Evolutionary conservation across 2,797 vertebrate genomes (phyloP), one percentile per base, ranked within the genome.

Genomic region (Sebastes oblongus): DNA sequence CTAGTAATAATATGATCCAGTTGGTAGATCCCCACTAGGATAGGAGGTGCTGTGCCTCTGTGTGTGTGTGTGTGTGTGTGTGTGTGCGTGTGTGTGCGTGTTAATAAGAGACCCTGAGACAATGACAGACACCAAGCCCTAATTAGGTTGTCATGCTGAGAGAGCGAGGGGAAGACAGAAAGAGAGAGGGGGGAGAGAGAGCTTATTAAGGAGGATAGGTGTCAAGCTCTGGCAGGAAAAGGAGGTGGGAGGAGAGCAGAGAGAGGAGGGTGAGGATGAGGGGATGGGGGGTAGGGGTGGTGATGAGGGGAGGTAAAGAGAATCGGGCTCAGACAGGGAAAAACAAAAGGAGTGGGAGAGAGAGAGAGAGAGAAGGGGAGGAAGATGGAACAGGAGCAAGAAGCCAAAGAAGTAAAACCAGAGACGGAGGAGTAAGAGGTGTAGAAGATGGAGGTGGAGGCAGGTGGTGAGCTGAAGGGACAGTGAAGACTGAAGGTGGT

Each of bases 101-200:
- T 84, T 93, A 95, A 94, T 93, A 93, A 91, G 90, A 86, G 86
- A 82, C 85, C 81, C 90, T 60, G 89, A 89, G 91, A 94, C 92
- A 94, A 92, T 94, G 93, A 94, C 93, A 94, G 94, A 92, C 90
- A 94, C 91, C 89, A 83, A 90, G 84, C 82, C 78, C 92, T 95
- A 94, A 94, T 95, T 95, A 95, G 93, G 93, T 90, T 93, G 93
- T 94, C 93, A 94, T 87, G 88, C 84, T 84, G 89, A 87, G 89
- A 88, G 82, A 90, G 88, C 73, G 34, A 89, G 81, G 72, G 56
- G 52, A 61, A 78, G 79, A 82, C 25, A 78, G 84, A 85, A 50
- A 80, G 64, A 78, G 69, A 81, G 39, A 78, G 81, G 77, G 46
- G 39, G 77, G 81, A 80, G 75, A 84, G 74, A 84, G 85, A 92